phyloP scores from a whole-genome alignment of 2,888 invertebrate species.

The Bimastos eiseni region DNA sequence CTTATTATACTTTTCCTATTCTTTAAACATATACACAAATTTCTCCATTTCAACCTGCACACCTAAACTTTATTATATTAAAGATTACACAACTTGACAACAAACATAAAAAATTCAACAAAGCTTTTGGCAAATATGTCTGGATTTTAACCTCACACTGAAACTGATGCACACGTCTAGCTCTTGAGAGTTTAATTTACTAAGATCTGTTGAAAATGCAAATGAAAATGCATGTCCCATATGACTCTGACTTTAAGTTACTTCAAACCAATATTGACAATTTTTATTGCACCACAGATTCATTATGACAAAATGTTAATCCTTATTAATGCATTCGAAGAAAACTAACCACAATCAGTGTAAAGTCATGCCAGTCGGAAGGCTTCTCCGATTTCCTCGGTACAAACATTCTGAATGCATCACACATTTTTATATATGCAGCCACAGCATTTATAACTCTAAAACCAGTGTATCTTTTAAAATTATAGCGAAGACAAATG shows the following conservation, averaged over 20 bases:
- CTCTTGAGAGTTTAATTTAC: constrained; percentile 13
- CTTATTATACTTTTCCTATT: background rate
- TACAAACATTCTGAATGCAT: background rate
- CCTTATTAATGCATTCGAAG: background rate
- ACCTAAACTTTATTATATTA: background rate
- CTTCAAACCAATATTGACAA: background rate
- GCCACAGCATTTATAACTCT: background rate
- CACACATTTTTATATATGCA: background rate
- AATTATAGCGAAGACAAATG: background rate
- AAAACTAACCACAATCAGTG: constrained; percentile 13
- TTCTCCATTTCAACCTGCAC: background rate
- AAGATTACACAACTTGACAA: background rate
- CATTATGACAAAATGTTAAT: background rate
- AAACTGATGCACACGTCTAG: background rate
- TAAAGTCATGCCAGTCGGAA: background rate
- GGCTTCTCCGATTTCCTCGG: background rate
- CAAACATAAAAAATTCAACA: background rate
- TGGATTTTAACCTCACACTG: background rate
- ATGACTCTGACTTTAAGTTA: background rate
- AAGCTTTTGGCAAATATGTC: background rate
- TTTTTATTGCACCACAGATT: background rate
- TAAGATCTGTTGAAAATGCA: background rate
- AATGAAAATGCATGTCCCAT: background rate
- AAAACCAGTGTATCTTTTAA: background rate
- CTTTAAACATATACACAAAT: background rate